Conservation (phyloP, 2,113 vertebrate genomes). For the Hippocampus comes region DNA sequence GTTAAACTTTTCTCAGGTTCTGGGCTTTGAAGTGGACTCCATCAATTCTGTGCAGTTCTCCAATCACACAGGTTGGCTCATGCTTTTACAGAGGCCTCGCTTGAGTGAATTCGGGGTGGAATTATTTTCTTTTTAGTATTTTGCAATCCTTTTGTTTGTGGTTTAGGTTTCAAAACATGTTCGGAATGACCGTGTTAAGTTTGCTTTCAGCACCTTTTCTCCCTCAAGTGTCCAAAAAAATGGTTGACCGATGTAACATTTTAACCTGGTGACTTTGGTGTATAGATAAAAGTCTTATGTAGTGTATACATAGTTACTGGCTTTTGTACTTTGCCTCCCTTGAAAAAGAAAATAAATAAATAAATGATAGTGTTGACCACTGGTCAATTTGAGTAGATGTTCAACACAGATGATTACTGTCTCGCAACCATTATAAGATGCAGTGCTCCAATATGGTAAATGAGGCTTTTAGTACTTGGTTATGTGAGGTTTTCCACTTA, state of each 20-base stretch:
- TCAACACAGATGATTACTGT: neutral
- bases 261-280: neutral
- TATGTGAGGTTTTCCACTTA: neutral
- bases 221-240: too few relatives aligned
- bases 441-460: neutral
- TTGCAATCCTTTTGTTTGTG: too few relatives aligned
- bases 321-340: slow-evolving; percentile 22
- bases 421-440: neutral
- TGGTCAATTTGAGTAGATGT: neutral
- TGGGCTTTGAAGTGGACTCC: slow-evolving; percentile 94
- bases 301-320: neutral
- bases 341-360: neutral
- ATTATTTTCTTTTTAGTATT: neutral
- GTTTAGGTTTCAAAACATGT: too few relatives aligned
- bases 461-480: neutral
- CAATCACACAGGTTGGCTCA: slow-evolving; percentile 89
- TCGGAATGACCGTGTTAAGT: too few relatives aligned
- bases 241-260: neutral
- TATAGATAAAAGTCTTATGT: neutral
- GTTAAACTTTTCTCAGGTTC: slow-evolving; percentile 73
- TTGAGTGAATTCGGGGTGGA: neutral
- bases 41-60: slow-evolving; percentile 99
- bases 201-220: too few relatives aligned
- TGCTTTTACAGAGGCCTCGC: neutral
- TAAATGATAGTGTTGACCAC: neutral